These are phyloP conservation scores for Chaitophorus viminalis DNA, from an alignment of 2,888 invertebrate genomes.

Conservation along the genomic window DNA sequence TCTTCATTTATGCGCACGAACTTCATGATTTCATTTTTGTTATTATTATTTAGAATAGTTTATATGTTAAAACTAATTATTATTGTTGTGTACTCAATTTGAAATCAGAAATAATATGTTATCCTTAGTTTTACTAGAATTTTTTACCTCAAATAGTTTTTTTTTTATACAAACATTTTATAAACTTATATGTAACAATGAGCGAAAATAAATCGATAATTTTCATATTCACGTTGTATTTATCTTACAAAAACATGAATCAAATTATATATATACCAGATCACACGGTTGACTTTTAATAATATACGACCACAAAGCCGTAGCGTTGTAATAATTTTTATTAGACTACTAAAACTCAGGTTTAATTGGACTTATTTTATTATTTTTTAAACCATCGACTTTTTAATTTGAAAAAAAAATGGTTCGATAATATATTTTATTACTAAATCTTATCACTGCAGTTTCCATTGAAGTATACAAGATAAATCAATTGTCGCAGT, in stretches of 20 bases:
- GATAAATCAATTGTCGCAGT: neutral
- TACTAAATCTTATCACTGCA: neutral
- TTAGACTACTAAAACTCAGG: too few species aligned
- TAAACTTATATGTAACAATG: neutral
- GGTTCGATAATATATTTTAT: too few species aligned
- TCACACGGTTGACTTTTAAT: too few species aligned
- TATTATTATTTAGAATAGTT: neutral
- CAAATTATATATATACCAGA: neutral
- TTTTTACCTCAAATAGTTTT: neutral
- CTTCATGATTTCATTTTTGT: conserved; percentile 6
- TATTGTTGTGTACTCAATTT: conserved; percentile 1
- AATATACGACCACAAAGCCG: too few species aligned
- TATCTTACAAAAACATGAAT: neutral
- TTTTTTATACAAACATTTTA: neutral
- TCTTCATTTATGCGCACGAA: neutral
- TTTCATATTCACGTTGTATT: neutral
- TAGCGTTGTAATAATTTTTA: too few species aligned
- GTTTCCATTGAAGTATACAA: neutral
- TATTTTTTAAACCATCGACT: neutral
- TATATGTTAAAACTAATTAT: neutral
- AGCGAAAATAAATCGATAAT: neutral
- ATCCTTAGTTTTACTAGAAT: neutral
- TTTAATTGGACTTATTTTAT: neutral
- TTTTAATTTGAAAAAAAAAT: too few species aligned
- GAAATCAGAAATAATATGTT: neutral